Base-by-base conservation (phyloP, 2,113 vertebrate genomes). In the Anthoscopus minutus region DNA sequence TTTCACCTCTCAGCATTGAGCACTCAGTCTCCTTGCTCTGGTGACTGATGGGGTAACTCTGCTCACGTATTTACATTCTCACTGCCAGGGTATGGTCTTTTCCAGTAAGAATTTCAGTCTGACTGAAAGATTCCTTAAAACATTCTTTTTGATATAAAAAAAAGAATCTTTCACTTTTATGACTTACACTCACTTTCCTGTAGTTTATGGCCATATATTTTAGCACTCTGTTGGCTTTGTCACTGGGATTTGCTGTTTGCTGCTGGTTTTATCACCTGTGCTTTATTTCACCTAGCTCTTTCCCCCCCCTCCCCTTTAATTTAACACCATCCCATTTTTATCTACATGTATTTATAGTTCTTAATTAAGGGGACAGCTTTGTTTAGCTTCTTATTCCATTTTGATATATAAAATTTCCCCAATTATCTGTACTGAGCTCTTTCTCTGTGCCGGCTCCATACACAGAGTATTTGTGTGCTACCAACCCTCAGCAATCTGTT, bases 1-100 rank as follows among this genome's bases (percentile, higher is more conserved):
- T 92, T 95, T 95, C 91, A 84, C 94, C 86, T 94, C 76, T 92
- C 71, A 92, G 72, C 82, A 6, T 80, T 86, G 62, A 92, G 60
- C 82, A 54, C 91, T 96, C 80, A 3, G 76, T 83, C 91, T 80
- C 78, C 82, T 92, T 88, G 85, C 62, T 70, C 76, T 86, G 76
- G 16, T 95, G 95, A 96, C 77, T 73, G 90, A 95, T 88, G 90
- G 42, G 88, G 51, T 78, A 81, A 24, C 76, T 76, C 54, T 48
- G 6, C 66, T 95, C 88, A 22, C 66, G 56, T 53, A 93, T 92
- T 96, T 88, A 70, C 91, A 88, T 95, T 65, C 56, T 53, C 61
- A 20, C 67, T 81, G 92, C 62, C 85, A 91, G 67, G 48, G 7
- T 45, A 27, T 51, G 33, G 86, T 70, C 76, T 94, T 88, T 93